Evolutionary conservation across 2,888 invertebrate species (phyloP), one percentile per base, ranked within the genome.

Genomic region (Epistrophe grossulariae): DNA sequence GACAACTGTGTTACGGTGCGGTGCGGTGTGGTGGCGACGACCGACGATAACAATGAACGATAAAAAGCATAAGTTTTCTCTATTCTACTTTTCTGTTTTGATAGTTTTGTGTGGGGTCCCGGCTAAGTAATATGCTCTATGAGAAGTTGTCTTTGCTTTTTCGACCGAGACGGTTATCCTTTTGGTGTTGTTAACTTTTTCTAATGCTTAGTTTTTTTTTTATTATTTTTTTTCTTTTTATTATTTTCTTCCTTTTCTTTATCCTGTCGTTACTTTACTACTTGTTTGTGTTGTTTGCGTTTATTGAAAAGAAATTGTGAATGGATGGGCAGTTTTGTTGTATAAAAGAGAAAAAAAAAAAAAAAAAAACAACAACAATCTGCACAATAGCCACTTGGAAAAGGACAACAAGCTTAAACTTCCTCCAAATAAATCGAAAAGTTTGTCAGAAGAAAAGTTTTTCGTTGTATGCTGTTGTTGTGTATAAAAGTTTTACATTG

Each of bases 271-370:
- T 68, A 38, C 68, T 50, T 66, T 68, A 15, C 13, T 35, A 19
- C 17, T 31, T 17, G 40, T 70, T 35, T 52, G 28, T 76, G 60
- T 76, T 70, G 70, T 76, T 72, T 66, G 72, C 80, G 71, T 84
- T 81, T 77, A 85, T 85, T 85, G 81, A 85, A 82, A 82, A 82
- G 62, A 78, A 77, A 71, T 85, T 79, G 78, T 72, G 81, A 78
- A 81, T 70, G 74, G 50, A 74, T 70, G 64, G 74, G 15, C 66
- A 50, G 62, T 43, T 19, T 77, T 85, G 82, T 82, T 82, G 48
- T 57, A 2, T 57, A 55, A 55, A 73, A 62, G 70, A 72, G 11
- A 38, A 71, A 68, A 60, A 73, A n/a, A n/a, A n/a, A n/a, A n/a
- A n/a, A n/a, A n/a, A n/a, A n/a, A n/a, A n/a, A n/a, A n/a, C n/a